These are phyloP conservation scores for Pitangus sulphuratus DNA, from an alignment of 2,797 vertebrate genomes.

Conservation along the genomic window DNA sequence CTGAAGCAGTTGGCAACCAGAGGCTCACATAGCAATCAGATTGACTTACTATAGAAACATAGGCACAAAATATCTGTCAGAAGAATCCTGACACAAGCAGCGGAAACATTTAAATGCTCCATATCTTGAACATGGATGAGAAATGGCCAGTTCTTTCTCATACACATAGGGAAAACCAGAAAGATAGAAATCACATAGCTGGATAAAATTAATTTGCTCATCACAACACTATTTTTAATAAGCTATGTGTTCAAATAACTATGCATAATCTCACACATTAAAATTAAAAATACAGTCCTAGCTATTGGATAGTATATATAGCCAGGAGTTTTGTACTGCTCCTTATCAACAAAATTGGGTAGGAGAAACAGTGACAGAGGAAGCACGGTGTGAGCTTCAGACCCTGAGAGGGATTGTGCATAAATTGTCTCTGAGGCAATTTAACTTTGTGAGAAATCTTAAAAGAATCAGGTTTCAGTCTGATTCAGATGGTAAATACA, in stretches of 20 bases:
- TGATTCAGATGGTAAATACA: background rate
- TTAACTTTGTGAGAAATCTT: background rate
- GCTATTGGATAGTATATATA: background rate
- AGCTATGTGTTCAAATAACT: background rate
- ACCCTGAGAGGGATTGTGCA: accelerated
- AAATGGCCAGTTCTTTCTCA: background rate
- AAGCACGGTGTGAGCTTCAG: background rate
- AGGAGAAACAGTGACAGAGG: background rate
- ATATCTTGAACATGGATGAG: background rate
- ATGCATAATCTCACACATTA: background rate
- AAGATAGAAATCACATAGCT: background rate
- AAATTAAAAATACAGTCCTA: background rate
- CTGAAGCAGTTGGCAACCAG: slow-evolving; percentile 81
- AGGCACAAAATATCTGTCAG: background rate
- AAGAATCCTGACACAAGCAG: background rate
- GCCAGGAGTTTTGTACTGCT: background rate
- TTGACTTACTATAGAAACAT: slow-evolving; percentile 70
- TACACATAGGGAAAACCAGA: background rate
- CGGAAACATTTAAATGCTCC: background rate
- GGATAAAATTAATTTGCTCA: background rate
- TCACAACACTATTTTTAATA: background rate
- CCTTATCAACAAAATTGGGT: background rate
- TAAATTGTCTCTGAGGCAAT: background rate
- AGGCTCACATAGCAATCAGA: slow-evolving; percentile 83
- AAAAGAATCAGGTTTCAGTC: background rate